Conservation (phyloP, 2,888 invertebrate genomes). For the Drosophila bunnanda region DNA sequence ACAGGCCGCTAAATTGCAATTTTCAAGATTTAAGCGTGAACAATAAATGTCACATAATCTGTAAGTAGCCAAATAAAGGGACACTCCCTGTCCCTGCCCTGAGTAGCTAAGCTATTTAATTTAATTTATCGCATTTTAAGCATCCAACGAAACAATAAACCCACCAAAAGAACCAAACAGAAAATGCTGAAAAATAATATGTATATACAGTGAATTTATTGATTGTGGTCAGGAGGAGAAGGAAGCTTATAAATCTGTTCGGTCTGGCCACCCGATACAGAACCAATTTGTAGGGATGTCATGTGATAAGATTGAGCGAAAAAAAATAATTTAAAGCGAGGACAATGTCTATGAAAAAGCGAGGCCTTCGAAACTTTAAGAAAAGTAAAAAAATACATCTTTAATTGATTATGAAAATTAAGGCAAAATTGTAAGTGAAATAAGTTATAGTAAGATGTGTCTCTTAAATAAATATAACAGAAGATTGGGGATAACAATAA, state of each 20-base stretch:
- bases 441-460: accelerated
- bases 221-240: slow-evolving; percentile 65
- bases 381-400: neutral
- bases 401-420: neutral
- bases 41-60: slow-evolving; percentile 85
- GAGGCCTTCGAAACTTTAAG: neutral
- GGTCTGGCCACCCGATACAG: neutral
- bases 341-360: no score
- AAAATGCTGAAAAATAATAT: slow-evolving; percentile 65
- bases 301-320: slow-evolving; percentile 13
- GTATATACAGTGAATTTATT: slow-evolving; percentile 48
- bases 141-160: slow-evolving; percentile 68
- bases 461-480: neutral
- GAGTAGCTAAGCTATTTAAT: slow-evolving; percentile 63
- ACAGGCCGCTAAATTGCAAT: slow-evolving; percentile 76
- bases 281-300: slow-evolving; percentile 40
- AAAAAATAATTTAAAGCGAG: neutral
- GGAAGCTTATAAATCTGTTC: slow-evolving; percentile 20
- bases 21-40: slow-evolving; percentile 83
- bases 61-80: slow-evolving; percentile 81
- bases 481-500: accelerated
- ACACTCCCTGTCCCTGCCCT: slow-evolving; percentile 2
- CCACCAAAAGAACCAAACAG: slow-evolving; percentile 28
- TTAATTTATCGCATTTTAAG: slow-evolving; percentile 81
- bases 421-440: no score